These are phyloP conservation scores for Monochamus saltuarius DNA, from an alignment of 1,140 invertebrate species.

Conservation along the genomic window DNA sequence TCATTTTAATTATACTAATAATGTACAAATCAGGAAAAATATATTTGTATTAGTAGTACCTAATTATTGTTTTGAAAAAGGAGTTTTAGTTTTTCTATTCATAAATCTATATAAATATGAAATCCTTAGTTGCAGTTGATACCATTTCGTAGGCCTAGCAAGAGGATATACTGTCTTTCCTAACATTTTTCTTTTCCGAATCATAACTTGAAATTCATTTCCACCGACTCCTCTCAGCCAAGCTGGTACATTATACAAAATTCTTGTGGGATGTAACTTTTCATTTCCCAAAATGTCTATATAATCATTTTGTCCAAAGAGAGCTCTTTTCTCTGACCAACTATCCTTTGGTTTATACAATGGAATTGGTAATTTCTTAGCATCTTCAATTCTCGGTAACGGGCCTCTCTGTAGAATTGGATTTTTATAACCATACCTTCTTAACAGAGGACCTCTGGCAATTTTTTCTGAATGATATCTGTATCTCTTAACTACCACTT, in stretches of 20 bases:
- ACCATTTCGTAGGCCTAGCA: constrained; percentile 74
- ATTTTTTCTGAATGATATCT: constrained; percentile 71
- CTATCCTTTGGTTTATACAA: constrained; percentile 69
- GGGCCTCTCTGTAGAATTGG: constrained; percentile 64
- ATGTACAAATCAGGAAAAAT: too few species aligned
- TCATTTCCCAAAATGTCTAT: constrained; percentile 91
- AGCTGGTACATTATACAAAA: constrained; percentile 79
- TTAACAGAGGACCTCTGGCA: constrained; percentile 59
- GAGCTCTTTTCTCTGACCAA: constrained; percentile 74
- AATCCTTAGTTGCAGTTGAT: constrained; percentile 70
- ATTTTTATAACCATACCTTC: constrained; percentile 72
- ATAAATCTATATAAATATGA: constrained; percentile 72
- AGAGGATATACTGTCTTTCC: constrained; percentile 58
- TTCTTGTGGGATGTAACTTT: constrained; percentile 74
- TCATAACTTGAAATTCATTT: constrained; percentile 80
- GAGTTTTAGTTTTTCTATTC: constrained; percentile 76
- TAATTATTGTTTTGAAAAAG: neutral
- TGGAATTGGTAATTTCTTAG: constrained; percentile 62
- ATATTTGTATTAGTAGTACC: too few species aligned
- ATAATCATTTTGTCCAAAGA: constrained; percentile 96
- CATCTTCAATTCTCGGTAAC: constrained; percentile 62
- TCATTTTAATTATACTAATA: too few species aligned
- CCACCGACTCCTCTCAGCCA: constrained; percentile 88
- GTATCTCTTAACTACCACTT: constrained; percentile 55
- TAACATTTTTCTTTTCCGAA: constrained; percentile 73